Evolutionary conservation across 2,113 vertebrate species (phyloP).

Genomic region (Peromyscus maniculatus): DNA sequence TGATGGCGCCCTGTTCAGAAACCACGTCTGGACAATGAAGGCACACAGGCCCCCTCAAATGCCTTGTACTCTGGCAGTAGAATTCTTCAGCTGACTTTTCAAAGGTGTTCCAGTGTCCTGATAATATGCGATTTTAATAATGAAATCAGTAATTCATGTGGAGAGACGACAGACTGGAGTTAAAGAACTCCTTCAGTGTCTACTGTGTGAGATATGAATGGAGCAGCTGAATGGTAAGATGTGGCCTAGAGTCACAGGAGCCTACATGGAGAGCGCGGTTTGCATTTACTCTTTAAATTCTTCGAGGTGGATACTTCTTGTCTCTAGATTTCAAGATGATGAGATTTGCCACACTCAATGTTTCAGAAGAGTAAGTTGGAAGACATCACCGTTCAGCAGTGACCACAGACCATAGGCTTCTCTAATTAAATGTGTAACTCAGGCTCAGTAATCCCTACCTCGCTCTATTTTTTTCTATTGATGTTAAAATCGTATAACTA

Average conservation of each 20-base stretch:
- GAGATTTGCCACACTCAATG: not conserved
- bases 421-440: not conserved
- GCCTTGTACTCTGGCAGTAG: not conserved
- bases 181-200: not conserved
- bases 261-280: not conserved
- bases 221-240: not conserved
- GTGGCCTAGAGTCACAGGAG: not conserved
- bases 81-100: not conserved
- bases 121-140: slow-evolving; percentile 28
- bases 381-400: not conserved
- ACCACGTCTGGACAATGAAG: not conserved
- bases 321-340: not conserved
- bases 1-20: not conserved
- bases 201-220: not conserved
- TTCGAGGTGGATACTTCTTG: not conserved
- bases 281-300: not conserved
- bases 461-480: not conserved
- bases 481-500: slow-evolving; percentile 43
- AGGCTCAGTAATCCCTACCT: not conserved
- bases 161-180: not conserved
- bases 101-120: not conserved
- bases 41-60: not conserved
- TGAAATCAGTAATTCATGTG: not conserved
- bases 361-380: not conserved
- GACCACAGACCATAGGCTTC: not conserved